Conservation (phyloP, 2,797 vertebrate species). For the Diplodus sargus region DNA sequence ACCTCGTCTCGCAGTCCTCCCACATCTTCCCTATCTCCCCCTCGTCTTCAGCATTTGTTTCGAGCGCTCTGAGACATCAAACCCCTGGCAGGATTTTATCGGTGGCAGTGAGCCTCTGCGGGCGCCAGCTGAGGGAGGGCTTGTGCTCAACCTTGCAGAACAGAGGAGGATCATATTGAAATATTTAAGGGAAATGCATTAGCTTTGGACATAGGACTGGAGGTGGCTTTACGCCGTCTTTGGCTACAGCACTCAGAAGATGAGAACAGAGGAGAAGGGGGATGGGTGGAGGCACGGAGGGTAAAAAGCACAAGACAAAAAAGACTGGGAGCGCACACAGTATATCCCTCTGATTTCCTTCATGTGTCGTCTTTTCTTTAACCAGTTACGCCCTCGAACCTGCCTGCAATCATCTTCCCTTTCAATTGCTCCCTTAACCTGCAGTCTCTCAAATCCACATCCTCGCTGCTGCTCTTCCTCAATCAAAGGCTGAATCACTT, state of each 20-base stretch:
- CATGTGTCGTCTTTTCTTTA: constrained; percentile 1
- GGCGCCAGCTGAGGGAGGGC: constrained; percentile 58
- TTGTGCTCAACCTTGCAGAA: constrained; percentile 71
- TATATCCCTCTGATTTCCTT: constrained; percentile 34
- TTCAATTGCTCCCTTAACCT: constrained; percentile 36
- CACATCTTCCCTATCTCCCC: constrained; percentile 34
- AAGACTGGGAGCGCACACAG: constrained; percentile 3
- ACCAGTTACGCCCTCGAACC: neutral
- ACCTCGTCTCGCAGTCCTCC: constrained; percentile 34
- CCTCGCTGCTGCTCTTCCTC: constrained; percentile 34
- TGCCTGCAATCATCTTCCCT: constrained; percentile 33
- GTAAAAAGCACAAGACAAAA: constrained; percentile 2
- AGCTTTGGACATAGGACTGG: constrained; percentile 71
- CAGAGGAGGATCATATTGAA: constrained; percentile 76
- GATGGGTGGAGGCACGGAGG: neutral
- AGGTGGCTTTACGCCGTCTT: constrained; percentile 55
- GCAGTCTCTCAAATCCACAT: constrained; percentile 27
- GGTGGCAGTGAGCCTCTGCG: constrained; percentile 56
- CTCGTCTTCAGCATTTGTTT: constrained; percentile 48
- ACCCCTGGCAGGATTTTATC: constrained; percentile 55
- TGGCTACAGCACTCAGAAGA: constrained; percentile 72
- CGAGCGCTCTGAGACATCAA: constrained; percentile 61
- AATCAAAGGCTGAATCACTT: constrained; percentile 57
- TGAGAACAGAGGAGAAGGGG: constrained; percentile 45
- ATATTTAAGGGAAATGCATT: constrained; percentile 87